A percentile compares a stretch with the other conserved stretches of the same genome.
phyloP scores from a whole-genome alignment of 2,113 vertebrate genomes.

The Peucedramus taeniatus region DNA sequence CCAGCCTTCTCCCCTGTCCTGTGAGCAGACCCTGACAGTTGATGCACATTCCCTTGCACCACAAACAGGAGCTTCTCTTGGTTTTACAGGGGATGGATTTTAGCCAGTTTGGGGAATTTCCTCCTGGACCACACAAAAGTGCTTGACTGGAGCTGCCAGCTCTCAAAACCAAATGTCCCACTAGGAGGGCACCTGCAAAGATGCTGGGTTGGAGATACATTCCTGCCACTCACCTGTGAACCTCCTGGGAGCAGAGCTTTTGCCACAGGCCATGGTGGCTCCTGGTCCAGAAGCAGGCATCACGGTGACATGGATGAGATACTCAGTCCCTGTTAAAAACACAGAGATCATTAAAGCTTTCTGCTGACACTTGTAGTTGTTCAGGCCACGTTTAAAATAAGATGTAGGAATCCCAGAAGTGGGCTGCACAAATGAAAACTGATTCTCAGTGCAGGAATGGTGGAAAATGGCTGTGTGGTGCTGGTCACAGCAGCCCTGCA shows the following conservation, averaged over 20 bases:
- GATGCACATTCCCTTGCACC: background rate
- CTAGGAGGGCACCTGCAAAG: background rate
- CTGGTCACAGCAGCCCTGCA: background rate
- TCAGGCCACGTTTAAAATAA: background rate
- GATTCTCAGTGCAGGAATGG: background rate
- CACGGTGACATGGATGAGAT: rapidly evolving
- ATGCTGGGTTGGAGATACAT: background rate
- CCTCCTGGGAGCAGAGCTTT: background rate
- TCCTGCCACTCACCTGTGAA: background rate
- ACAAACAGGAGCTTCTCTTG: background rate
- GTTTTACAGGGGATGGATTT: background rate
- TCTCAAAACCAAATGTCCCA: background rate
- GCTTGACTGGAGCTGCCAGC: background rate
- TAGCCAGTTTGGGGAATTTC: background rate
- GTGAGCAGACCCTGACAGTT: background rate
- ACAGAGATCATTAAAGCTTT: background rate
- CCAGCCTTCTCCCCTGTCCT: background rate
- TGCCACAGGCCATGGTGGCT: rapidly evolving
- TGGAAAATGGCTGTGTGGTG: background rate
- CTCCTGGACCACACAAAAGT: background rate
- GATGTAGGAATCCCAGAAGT: background rate
- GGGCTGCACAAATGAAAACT: background rate
- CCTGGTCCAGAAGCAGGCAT: background rate
- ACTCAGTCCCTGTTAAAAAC: background rate
- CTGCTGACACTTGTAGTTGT: background rate